Evolutionary conservation across 2,113 vertebrate genomes (phyloP).

Genomic region (Stomatorhinus ivindoensis): DNA sequence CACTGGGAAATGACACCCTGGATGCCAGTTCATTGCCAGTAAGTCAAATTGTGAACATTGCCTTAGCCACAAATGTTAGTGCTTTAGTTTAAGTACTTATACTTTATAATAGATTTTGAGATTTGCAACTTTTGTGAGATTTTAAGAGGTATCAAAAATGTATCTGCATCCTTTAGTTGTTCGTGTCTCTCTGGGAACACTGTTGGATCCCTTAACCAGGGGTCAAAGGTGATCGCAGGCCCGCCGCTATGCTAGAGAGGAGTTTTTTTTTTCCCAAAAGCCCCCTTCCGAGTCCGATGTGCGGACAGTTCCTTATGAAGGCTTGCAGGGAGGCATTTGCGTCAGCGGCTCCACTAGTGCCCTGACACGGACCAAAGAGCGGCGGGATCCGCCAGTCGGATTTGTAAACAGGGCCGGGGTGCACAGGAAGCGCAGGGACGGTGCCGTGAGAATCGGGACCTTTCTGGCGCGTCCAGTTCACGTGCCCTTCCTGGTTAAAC

Average conservation of each 20-base stretch:
- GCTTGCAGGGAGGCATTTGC: conserved; percentile 22
- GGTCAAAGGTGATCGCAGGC: conserved; percentile 11
- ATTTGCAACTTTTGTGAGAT: not conserved
- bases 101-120: not conserved
- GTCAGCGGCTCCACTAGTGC: conserved; percentile 32
- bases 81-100: not conserved
- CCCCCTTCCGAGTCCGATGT: conserved; percentile 3
- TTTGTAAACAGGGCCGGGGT: conserved; percentile 38
- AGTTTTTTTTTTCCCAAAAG: conserved; percentile 22
- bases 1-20: not conserved
- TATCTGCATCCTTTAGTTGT: not conserved
- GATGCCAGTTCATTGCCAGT: not conserved
- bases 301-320: not conserved
- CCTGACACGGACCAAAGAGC: conserved; percentile 15
- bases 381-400: conserved; percentile 19
- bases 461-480: conserved; percentile 41
- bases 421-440: conserved; percentile 38
- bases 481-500: conserved; percentile 9
- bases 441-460: conserved; percentile 49
- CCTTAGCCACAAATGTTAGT: not conserved
- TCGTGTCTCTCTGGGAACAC: not conserved
- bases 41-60: not conserved
- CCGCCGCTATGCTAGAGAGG: not conserved
- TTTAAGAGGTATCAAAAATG: not conserved
- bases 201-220: not conserved